Evolutionary conservation across 2,113 vertebrate species (phyloP).

Genomic region (Mugil cephalus): DNA sequence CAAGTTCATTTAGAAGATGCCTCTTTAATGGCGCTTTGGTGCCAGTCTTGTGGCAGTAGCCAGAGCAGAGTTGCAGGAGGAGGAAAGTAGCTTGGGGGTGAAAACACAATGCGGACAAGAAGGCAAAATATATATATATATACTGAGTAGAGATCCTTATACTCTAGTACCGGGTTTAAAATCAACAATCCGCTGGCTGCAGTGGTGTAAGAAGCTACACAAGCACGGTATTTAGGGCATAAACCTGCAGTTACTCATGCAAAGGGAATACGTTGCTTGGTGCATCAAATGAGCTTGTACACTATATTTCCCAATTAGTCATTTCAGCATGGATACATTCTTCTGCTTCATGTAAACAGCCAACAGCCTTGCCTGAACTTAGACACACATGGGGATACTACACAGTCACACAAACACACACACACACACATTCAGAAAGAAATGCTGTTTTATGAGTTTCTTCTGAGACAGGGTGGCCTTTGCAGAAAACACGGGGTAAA

Average conservation of each 20-base stretch:
- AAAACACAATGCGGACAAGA: slow-evolving; percentile 45
- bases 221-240: slow-evolving; percentile 32
- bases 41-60: slow-evolving; percentile 65
- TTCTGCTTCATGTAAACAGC: slow-evolving; percentile 75
- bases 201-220: slow-evolving; percentile 2
- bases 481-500: slow-evolving; percentile 70
- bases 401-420: slow-evolving; percentile 6
- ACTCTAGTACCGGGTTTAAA: slow-evolving; percentile 22
- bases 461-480: slow-evolving; percentile 71
- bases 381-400: slow-evolving; percentile 16
- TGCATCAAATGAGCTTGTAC: slow-evolving; percentile 71
- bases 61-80: slow-evolving; percentile 40
- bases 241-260: slow-evolving; percentile 71
- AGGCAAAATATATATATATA: slow-evolving; percentile 23
- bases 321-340: slow-evolving; percentile 80
- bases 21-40: slow-evolving; percentile 71
- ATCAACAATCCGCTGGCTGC: slow-evolving; percentile 10
- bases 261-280: slow-evolving; percentile 53
- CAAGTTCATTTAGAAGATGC: slow-evolving; percentile 78
- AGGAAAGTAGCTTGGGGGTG: slow-evolving; percentile 27
- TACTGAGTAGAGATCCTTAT: slow-evolving; percentile 34
- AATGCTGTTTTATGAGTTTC: slow-evolving; percentile 44
- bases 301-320: slow-evolving; percentile 77
- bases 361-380: slow-evolving; percentile 66
- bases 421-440: slow-evolving; percentile 22